Base-by-base conservation (phyloP, 1,140 invertebrate species). In the Drosophila watanabei region DNA sequence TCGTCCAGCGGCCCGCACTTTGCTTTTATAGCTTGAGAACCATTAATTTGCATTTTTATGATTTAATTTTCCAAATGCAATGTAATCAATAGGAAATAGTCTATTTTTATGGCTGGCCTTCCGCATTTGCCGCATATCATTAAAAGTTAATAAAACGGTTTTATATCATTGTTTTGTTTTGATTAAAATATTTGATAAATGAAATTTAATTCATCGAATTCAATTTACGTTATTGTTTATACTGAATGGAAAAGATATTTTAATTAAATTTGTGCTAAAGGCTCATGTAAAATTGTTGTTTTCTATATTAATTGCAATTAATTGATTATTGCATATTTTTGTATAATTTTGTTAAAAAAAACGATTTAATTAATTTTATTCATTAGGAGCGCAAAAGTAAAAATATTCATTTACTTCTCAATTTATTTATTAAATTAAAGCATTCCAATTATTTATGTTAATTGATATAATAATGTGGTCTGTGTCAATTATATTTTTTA, bases 11-110 rank as follows among this genome's bases (percentile, higher is more conserved):
- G 4, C 30, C 18, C 30, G 6, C 28, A 30, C 20, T 43, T 37
- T 11, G 20, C 18, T 43, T 72, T 72, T 72, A 73, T 72, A 8
- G 46, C 68, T 33, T 35, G 13, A 18, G 37, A 37, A 61, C 3
- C 32, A n/a, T 35, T 51, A 32, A 73, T 73, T 73, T 52, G 68
- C 56, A 73, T 52, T 61, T 73, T 73, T 73, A 73, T 73, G 70
- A 73, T 72, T 73, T 60, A 60, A 73, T 73, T 72, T 73, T 60
- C 70, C 66, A 73, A 73, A 60, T 73, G 54, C 68, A 73, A 51
- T 30, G 54, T 39, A 73, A 73, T 73, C 68, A 61, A 39, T 18
- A 13, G 52, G 20, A 72, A 73, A 52, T 43, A 28, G 43, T 28
- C 37, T 1, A 49, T 49, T 14, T 73, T 73, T 52, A 73, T 73